These are phyloP conservation scores for Periophthalmus modestus DNA, from an alignment of 2,113 vertebrate species.

Conservation along the genomic window DNA sequence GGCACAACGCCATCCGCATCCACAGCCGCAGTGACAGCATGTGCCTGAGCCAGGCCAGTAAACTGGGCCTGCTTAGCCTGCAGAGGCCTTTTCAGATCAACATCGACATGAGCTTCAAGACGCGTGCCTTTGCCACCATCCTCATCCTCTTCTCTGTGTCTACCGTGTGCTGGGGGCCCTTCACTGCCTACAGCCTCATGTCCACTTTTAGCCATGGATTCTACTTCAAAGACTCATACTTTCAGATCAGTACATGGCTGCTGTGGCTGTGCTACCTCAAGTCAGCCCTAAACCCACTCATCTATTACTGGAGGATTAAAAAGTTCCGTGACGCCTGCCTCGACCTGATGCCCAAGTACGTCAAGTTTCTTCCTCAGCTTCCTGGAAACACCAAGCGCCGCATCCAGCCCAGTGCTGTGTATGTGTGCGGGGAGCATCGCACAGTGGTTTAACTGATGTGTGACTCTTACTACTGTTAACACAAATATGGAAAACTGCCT, in stretches of 20 bases:
- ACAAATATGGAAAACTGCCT: background rate
- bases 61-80: constrained; percentile 93
- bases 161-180: constrained; percentile 93
- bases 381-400: constrained; percentile 88
- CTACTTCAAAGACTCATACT: constrained; percentile 91
- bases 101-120: constrained; percentile 99
- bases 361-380: constrained; percentile 91
- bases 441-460: constrained; percentile 80
- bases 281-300: constrained; percentile 96
- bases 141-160: constrained; percentile 96
- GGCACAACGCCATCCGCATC: constrained; percentile 94
- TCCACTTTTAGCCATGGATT: constrained; percentile 90
- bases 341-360: constrained; percentile 94
- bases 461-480: background rate
- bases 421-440: constrained; percentile 92
- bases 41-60: constrained; percentile 95
- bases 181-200: constrained; percentile 92
- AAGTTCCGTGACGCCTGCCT: constrained; percentile 97
- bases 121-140: constrained; percentile 99
- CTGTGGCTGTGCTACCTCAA: constrained; percentile 99
- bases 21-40: constrained; percentile 93
- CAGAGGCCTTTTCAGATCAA: constrained; percentile 96
- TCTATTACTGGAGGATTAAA: constrained; percentile 99
- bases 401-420: constrained; percentile 93
- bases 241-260: constrained; percentile 96